A percentile compares a stretch with the other conserved stretches of the same genome.
Evolutionary conservation across 2,888 invertebrate species (phyloP).

Genomic region (Nezara viridula): DNA sequence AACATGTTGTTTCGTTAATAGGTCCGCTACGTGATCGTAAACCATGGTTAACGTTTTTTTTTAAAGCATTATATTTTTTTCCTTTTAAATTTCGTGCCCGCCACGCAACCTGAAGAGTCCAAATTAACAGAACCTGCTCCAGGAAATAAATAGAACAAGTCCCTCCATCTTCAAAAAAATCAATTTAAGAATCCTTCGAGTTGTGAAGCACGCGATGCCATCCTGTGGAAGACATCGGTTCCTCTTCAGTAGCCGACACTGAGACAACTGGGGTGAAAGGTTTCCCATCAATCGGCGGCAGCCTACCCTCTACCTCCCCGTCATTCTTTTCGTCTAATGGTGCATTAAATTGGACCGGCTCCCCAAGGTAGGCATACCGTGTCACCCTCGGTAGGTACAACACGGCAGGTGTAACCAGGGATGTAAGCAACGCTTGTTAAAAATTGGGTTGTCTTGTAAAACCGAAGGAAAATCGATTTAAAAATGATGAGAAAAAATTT

Average conservation of each 20-base stretch:
- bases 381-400: background rate
- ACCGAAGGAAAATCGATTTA: no score
- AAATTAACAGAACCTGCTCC: background rate
- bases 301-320: background rate
- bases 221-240: constrained; percentile 31
- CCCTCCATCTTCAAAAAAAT: background rate
- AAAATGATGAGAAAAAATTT: no score
- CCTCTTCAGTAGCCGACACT: background rate
- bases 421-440: background rate
- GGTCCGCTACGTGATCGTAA: background rate
- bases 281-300: constrained; percentile 42
- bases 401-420: constrained; percentile 1
- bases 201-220: constrained; percentile 32
- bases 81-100: background rate
- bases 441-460: background rate
- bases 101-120: background rate
- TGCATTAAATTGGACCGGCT: constrained; percentile 39
- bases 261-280: constrained; percentile 17
- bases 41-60: background rate
- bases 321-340: constrained; percentile 47
- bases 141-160: constrained; percentile 11
- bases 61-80: background rate
- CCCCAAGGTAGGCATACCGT: background rate
- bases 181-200: background rate
- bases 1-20: background rate